phyloP scores from a whole-genome alignment of 2,888 invertebrate genomes.

The Epinotia ramella region DNA sequence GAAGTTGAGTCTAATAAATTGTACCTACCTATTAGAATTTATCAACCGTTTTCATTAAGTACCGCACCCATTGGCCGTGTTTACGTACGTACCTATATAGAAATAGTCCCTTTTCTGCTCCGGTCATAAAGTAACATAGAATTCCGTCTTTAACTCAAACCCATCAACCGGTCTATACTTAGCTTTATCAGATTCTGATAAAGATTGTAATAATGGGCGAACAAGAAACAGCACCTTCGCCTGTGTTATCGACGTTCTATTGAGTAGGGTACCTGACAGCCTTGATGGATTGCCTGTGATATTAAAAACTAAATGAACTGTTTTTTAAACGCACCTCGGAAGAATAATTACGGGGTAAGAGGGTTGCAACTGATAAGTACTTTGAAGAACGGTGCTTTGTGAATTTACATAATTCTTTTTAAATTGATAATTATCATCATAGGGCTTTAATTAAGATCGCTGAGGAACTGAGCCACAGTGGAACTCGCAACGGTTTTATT shows the following conservation, averaged over 20 bases:
- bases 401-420: not conserved
- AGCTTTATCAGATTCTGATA: conserved; percentile 51
- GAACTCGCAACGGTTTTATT: no score
- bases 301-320: conserved; percentile 78
- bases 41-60: no score
- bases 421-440: no score
- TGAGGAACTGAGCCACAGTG: no score
- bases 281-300: conserved; percentile 74
- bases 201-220: conserved; percentile 52
- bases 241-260: conserved; percentile 66
- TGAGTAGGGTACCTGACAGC: conserved; percentile 68
- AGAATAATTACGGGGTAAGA: conserved; percentile 40
- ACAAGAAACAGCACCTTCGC: conserved; percentile 57
- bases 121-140: not conserved
- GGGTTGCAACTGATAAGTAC: not conserved
- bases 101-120: no score
- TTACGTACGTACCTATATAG: no score
- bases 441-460: no score
- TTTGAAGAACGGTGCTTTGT: not conserved
- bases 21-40: no score
- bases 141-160: conserved; percentile 18
- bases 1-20: no score
- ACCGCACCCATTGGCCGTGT: no score
- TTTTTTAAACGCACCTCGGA: conserved; percentile 64
- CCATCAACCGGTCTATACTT: conserved; percentile 39